Base-by-base conservation (phyloP, 2,888 invertebrate genomes). In the Himalopsyche japonica region DNA sequence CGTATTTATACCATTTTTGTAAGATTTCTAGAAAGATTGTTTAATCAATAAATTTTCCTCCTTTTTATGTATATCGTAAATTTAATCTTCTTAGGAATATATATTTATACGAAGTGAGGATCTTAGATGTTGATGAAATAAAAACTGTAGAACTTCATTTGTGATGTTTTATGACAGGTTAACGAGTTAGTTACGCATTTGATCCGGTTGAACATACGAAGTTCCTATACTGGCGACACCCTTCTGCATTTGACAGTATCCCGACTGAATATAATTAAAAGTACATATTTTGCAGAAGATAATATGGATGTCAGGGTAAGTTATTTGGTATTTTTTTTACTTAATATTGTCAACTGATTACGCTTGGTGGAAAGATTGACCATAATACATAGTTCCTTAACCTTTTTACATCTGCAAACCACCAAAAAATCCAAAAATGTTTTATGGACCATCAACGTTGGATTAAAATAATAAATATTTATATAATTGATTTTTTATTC, bases 181-280 rank as follows among this genome's bases (percentile, higher is more conserved):
- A 88, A 89, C 37, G 88, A 90, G 82, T 88, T 93, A 76, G 93
- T 96, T 18, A 92, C 91, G 82, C 89, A 91, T 87, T 91, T 95
- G 81, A 93, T 95, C 37, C 92, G 92, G 82, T 90, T 92, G 85
- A 94, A 95, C 90, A 94, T 96, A 81, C 93, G 94, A 87, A 95
- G 95, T 88, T 94, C 95, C 10, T 93, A 92, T 88, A 93, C 94
- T 84, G 95, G 95, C 85, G 97, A 97, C 90, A 94, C 96, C n/a
- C 92, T 98, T 87, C 93, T 98, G 85, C 98, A 98, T 92, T 93
- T 98, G 87, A 95, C 96, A 89, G 96, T 96, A 83, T 96, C 95
- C 70, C 94, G 95, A 87, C 92, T 95, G 87, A 97, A 96, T 91
- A 95, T 95, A 18, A 94, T 97, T 87, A 95, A 95, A 89, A 95